These are phyloP conservation scores for Tachystola acroxantha DNA, from an alignment of 2,888 invertebrate genomes.

Conservation along the genomic window DNA sequence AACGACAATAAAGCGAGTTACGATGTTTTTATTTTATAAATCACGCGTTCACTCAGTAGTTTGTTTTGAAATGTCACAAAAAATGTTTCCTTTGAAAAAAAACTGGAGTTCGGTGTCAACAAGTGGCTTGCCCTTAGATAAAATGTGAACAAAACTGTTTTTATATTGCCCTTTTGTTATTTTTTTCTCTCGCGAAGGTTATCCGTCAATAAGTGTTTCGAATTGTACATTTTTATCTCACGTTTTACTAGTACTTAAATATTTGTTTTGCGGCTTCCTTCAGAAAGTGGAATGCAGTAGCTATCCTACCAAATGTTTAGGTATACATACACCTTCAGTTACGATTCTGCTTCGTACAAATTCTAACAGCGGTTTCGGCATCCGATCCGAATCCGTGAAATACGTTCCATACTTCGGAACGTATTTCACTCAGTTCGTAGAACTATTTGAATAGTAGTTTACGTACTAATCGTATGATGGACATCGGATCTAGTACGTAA, in stretches of 20 bases:
- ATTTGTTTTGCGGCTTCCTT: too few species aligned
- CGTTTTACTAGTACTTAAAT: neutral
- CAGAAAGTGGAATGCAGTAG: neutral
- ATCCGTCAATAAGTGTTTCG: neutral
- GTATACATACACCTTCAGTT: too few species aligned
- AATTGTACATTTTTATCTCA: neutral
- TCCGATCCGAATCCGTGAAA: too few species aligned
- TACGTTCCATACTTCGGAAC: too few species aligned
- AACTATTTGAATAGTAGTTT: too few species aligned
- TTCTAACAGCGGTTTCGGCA: too few species aligned
- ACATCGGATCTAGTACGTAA: too few species aligned
- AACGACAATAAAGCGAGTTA: neutral
- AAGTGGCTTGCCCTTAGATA: neutral
- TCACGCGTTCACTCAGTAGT: neutral
- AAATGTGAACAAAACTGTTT: neutral
- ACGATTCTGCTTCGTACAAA: too few species aligned
- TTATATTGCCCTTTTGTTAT: conserved; percentile 1
- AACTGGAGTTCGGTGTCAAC: neutral
- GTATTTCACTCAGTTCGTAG: too few species aligned
- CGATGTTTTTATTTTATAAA: neutral
- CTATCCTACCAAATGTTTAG: neutral
- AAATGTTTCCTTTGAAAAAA: neutral
- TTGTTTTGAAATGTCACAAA: neutral
- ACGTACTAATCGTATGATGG: too few species aligned
- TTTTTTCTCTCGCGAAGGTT: conserved; percentile 1